Conservation (phyloP, 2,888 invertebrate genomes). For the Scelioninae gen. 2 region DNA sequence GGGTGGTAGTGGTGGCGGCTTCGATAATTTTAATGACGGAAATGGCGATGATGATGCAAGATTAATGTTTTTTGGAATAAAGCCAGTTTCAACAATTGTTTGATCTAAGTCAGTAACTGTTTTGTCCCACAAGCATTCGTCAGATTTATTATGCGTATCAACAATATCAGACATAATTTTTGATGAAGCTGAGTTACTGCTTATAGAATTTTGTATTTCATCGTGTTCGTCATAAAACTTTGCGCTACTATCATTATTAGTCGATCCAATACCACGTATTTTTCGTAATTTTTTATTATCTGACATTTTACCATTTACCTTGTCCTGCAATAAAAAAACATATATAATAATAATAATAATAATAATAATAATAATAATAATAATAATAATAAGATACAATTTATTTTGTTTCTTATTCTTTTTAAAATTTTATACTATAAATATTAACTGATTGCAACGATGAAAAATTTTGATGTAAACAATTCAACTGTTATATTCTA, state of each 20-base stretch:
- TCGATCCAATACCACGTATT: conserved; percentile 67
- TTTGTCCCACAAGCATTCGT: conserved; percentile 68
- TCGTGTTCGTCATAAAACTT: conserved; percentile 72
- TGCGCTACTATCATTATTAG: conserved; percentile 67
- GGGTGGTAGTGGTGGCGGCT: conserved; percentile 85
- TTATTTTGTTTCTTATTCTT: too few species aligned
- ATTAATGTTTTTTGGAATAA: conserved; percentile 53
- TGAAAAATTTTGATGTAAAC: too few species aligned
- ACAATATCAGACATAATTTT: conserved; percentile 44
- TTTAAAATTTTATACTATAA: too few species aligned
- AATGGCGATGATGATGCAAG: conserved; percentile 55
- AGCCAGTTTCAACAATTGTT: conserved; percentile 71
- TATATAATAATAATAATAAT: conserved; percentile 33
- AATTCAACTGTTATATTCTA: too few species aligned
- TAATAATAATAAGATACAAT: too few species aligned
- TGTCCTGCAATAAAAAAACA: conserved; percentile 73
- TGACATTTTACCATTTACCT: conserved; percentile 75
- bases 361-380: too few species aligned
- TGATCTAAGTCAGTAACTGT: conserved; percentile 71
- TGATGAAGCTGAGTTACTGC: conserved; percentile 29
- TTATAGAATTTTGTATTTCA: conserved; percentile 62
- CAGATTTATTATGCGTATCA: conserved; percentile 62
- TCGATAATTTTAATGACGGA: conserved; percentile 68
- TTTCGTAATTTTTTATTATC: conserved; percentile 75
- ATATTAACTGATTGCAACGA: too few species aligned